These are phyloP conservation scores for Caerostris extrusa DNA, from an alignment of 1,140 invertebrate species.

Conservation along the genomic window DNA sequence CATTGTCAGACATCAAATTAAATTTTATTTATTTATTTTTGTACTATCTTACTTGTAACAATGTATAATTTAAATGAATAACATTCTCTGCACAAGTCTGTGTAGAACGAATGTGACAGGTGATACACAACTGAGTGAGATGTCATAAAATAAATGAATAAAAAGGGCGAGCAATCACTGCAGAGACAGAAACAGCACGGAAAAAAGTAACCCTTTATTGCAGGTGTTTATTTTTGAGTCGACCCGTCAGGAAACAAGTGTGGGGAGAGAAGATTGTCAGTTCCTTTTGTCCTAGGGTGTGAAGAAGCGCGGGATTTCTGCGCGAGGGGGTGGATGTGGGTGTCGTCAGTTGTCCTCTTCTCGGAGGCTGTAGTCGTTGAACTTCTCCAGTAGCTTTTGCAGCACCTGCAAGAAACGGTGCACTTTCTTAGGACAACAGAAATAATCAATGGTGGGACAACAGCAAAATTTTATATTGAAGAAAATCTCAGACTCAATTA, in stretches of 20 bases:
- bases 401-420: constrained; percentile 15
- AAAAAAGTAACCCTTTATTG: constrained; percentile 15
- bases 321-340: background rate
- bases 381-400: constrained; percentile 35
- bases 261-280: background rate
- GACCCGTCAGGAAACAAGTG: background rate
- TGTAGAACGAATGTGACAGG: no score
- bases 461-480: no score
- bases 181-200: background rate
- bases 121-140: background rate
- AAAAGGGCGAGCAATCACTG: background rate
- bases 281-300: background rate
- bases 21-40: no score
- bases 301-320: background rate
- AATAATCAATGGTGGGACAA: no score
- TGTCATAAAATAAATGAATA: background rate
- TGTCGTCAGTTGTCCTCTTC: constrained; percentile 34
- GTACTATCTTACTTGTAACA: no score
- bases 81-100: no score
- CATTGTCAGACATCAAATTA: no score
- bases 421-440: no score
- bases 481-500: no score
- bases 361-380: constrained; percentile 36
- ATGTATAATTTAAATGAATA: no score
- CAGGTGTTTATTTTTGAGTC: background rate